Conservation (phyloP, 2,888 invertebrate species). For the Nephrocerus scutellatus region DNA sequence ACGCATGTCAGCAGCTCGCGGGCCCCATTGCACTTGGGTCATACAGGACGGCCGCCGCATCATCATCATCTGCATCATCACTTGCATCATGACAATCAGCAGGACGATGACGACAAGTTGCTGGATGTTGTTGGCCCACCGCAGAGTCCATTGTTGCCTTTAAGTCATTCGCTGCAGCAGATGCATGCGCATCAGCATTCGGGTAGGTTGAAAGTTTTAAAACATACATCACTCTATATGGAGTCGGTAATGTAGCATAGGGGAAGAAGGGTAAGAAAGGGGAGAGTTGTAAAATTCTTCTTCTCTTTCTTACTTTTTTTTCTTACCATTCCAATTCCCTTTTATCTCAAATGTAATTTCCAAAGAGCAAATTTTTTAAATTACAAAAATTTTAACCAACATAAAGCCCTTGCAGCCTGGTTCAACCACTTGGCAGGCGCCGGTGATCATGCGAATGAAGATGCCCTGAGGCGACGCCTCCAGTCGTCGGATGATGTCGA, state of each 20-base stretch:
- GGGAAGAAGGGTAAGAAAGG: not conserved
- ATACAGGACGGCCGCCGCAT: conserved; percentile 42
- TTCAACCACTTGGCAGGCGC: conserved; percentile 55
- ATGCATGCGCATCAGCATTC: conserved; percentile 50
- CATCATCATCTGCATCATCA: conserved; percentile 38
- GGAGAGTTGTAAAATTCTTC: not conserved
- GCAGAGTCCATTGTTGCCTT: conserved; percentile 67
- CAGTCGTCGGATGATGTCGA: conserved; percentile 58
- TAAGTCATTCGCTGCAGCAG: conserved; percentile 48
- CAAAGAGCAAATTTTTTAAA: not conserved
- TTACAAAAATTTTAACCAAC: conserved; percentile 30
- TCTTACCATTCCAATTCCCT: too few species aligned
- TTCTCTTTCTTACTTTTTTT: not conserved
- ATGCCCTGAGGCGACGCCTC: conserved; percentile 47
- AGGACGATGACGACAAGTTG: conserved; percentile 72
- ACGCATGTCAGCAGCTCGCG: conserved; percentile 52
- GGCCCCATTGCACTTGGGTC: conserved; percentile 44
- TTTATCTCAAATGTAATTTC: not conserved
- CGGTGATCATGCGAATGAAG: conserved; percentile 51
- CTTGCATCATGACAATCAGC: conserved; percentile 41
- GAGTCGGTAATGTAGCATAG: too few species aligned
- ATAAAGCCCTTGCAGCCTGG: conserved; percentile 54
- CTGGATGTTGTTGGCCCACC: conserved; percentile 84
- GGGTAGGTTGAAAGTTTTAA: conserved; percentile 35
- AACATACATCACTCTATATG: conserved; percentile 1